Base-by-base conservation (phyloP, 1,140 invertebrate genomes). In the Nasonia longicornis region DNA sequence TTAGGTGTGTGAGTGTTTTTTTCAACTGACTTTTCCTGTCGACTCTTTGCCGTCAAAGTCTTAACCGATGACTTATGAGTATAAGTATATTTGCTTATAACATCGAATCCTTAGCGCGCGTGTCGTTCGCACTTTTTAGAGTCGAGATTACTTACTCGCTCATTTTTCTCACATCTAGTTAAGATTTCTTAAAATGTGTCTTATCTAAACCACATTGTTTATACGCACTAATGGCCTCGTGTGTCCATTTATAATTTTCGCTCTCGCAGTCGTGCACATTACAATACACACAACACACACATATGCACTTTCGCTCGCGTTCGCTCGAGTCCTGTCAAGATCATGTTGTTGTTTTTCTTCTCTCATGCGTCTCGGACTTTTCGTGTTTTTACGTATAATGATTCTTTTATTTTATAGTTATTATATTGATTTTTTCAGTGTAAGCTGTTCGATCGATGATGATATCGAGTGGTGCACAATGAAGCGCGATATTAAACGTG, bases 61-160 rank as follows among this genome's bases (percentile, higher is more conserved):
- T 87, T 86, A 85, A 87, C 84, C 81, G 83, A 87, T 85, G 79
- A 76, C 81, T 86, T 87, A 85, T 58, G 20, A 58, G 52, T 58
- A 72, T 74, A 83, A 69, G 48, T 69, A 58, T 80, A 77, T 70
- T 80, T 80, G 66, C 74, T 83, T 83, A 80, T 83, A 80, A 80
- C 79, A 75, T 71, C 72, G 72, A 71, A 31, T 45, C 35, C 76
- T 31, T 45, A 75, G 20, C 73, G 16, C 66, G 70, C 52, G 14
- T 52, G 52, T 35, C n/a, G 64, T 48, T 35, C n/a, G 64, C 48
- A 26, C 42, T 67, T 71, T 20, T n/a, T 64, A 69, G 48, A 38
- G 48, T 77, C 67, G 14, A 31, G 22, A 63, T 1, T 16, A 67
- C 52, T 74, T 48, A 38, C 38, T 74, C 75, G 38, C 58, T 79